Conservation (phyloP, 2,113 vertebrate genomes). For the Gymnogyps californianus region DNA sequence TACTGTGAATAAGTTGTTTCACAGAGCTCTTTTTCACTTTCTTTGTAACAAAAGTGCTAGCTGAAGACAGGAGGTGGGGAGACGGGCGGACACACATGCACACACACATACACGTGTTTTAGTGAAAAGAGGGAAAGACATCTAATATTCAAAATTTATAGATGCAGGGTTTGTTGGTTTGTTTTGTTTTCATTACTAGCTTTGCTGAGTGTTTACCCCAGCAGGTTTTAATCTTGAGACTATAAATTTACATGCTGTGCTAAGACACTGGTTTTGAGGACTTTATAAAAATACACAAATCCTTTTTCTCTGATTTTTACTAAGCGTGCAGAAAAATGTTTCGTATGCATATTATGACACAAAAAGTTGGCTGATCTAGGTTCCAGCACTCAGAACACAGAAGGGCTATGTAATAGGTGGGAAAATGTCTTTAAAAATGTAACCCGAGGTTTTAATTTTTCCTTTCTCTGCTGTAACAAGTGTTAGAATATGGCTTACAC, state of each 20-base stretch:
- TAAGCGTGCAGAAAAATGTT: constrained; percentile 18
- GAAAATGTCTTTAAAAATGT: background rate
- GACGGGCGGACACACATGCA: accelerated
- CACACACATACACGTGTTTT: background rate
- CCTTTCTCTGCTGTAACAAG: background rate
- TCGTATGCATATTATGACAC: background rate
- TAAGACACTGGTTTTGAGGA: background rate
- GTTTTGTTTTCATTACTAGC: background rate
- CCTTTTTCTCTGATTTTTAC: constrained; percentile 30
- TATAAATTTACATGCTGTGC: background rate
- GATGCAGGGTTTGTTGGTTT: background rate
- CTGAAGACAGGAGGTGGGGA: background rate
- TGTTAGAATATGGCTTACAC: background rate
- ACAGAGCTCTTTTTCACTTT: background rate
- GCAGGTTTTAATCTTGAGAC: background rate
- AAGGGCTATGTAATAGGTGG: background rate
- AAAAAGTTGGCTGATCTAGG: background rate
- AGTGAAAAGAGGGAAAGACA: background rate
- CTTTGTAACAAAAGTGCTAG: background rate
- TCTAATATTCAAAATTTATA: background rate
- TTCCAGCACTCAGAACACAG: background rate
- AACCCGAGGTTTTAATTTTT: background rate
- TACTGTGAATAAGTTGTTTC: background rate
- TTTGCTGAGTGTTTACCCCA: background rate
- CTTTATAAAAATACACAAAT: background rate